Evolutionary conservation across 2,797 vertebrate genomes (phyloP).

Genomic region (Smutsia temminckii): DNA sequence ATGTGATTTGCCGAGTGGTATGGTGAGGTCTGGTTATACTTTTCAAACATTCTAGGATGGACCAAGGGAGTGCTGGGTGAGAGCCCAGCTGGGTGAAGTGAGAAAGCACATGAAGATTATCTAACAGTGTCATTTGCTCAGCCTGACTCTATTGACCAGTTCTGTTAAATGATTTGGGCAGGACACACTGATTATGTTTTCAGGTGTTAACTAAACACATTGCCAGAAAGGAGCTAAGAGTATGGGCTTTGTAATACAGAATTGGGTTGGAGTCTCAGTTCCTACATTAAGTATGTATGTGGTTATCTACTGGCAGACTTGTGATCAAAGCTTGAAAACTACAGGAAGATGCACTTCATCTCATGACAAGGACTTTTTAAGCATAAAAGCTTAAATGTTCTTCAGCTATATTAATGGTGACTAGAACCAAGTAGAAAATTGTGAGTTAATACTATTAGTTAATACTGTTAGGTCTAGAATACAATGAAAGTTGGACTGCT

Average conservation of each 20-base stretch:
- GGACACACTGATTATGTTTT: background rate
- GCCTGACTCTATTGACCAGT: background rate
- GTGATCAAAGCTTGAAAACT: background rate
- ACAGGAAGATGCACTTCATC: background rate
- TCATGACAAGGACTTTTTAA: background rate
- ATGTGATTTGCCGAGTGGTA: background rate
- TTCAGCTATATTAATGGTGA: background rate
- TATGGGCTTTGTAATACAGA: background rate
- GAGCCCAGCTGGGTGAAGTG: background rate
- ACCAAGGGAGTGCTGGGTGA: background rate
- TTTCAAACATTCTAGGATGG: background rate
- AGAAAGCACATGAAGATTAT: background rate
- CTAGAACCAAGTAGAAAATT: background rate
- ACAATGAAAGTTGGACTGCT: background rate
- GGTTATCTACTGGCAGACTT: background rate
- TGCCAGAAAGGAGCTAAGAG: background rate
- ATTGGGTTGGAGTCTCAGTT: background rate
- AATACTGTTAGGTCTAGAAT: background rate
- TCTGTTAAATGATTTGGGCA: background rate
- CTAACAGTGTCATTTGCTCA: background rate
- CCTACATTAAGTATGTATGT: background rate
- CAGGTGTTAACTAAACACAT: background rate
- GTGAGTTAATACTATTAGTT: background rate
- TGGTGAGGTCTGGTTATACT: background rate
- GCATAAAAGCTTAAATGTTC: background rate